phyloP scores from a whole-genome alignment of 2,113 vertebrate genomes.

The Coptodon rendalli region DNA sequence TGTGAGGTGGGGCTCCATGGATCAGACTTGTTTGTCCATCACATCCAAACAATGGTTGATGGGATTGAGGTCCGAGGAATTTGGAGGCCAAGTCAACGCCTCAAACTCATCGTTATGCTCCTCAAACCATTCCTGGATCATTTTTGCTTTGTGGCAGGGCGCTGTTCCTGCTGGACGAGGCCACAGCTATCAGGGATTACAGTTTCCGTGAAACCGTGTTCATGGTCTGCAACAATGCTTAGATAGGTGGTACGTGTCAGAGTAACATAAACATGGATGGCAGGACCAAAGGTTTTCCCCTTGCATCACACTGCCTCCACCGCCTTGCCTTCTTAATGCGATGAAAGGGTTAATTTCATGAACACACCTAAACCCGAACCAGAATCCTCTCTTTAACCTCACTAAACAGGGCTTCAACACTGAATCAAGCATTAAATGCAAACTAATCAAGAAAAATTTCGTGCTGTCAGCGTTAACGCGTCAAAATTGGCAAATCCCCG shows the following conservation, averaged over 20 bases:
- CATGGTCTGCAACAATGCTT: neutral
- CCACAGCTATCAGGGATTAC: neutral
- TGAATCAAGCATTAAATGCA: neutral
- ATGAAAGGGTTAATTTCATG: neutral
- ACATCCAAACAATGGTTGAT: fast-evolving
- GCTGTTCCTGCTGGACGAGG: neutral
- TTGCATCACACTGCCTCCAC: neutral
- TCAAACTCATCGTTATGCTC: fast-evolving
- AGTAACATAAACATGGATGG: neutral
- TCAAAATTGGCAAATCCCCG: too few species aligned
- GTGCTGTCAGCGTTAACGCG: fast-evolving
- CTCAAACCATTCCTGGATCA: neutral
- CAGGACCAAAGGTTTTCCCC: neutral
- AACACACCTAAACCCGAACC: neutral
- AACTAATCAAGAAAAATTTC: neutral
- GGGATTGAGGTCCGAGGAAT: neutral
- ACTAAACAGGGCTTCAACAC: neutral
- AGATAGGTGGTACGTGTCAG: neutral
- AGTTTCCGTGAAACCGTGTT: fast-evolving
- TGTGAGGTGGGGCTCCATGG: neutral
- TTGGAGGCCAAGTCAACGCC: neutral
- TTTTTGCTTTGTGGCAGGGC: neutral
- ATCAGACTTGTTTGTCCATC: fast-evolving
- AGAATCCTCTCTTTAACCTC: neutral
- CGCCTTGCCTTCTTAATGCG: neutral